A percentile compares a stretch with the other conserved stretches of the same genome.
phyloP scores from a whole-genome alignment of 1,140 invertebrate species.

The Trichonephila clavipes region DNA sequence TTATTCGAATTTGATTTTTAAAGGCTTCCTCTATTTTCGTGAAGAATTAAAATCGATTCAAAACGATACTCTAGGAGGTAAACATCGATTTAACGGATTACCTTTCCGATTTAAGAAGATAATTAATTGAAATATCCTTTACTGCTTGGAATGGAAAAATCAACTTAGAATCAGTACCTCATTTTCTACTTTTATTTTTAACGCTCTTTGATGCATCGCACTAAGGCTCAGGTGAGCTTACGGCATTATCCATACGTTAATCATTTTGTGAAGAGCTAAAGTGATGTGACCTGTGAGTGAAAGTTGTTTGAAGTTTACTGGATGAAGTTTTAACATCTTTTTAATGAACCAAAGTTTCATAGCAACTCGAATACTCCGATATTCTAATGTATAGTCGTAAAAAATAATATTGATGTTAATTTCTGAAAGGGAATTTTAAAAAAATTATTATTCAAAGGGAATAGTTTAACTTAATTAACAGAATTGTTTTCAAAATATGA shows the following conservation, averaged over 20 bases:
- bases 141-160: neutral
- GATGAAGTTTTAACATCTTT: too few relatives aligned
- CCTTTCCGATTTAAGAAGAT: neutral
- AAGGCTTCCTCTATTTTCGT: too few relatives aligned
- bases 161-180: neutral
- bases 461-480: too few relatives aligned
- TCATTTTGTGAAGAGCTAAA: neutral
- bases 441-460: too few relatives aligned
- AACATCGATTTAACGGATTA: slow-evolving; percentile 13
- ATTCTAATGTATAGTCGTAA: too few relatives aligned
- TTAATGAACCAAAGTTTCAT: too few relatives aligned
- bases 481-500: too few relatives aligned
- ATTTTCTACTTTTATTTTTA: neutral
- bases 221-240: neutral
- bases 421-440: too few relatives aligned
- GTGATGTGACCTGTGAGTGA: neutral
- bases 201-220: neutral
- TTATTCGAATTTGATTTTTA: too few relatives aligned
- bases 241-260: neutral
- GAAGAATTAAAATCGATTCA: neutral
- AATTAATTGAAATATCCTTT: neutral
- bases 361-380: too few relatives aligned
- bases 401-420: too few relatives aligned
- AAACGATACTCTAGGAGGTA: neutral
- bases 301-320: neutral